These are phyloP conservation scores for Lysandra coridon DNA, from an alignment of 2,888 invertebrate genomes.

Conservation along the genomic window DNA sequence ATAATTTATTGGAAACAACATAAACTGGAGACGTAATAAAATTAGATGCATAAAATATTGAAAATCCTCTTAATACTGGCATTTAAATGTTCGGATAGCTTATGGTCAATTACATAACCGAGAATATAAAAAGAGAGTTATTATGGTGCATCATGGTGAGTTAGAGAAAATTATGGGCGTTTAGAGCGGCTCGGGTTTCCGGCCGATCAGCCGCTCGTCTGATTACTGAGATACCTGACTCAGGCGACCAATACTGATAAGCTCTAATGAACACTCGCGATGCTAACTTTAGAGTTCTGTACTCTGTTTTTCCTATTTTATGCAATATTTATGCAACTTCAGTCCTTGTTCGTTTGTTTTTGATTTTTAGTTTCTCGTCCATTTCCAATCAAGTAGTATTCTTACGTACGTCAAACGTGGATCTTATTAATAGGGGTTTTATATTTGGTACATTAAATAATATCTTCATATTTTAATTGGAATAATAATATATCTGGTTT, in stretches of 20 bases:
- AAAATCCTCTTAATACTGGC: background rate
- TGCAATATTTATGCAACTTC: too few species aligned
- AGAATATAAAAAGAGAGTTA: conserved; percentile 29
- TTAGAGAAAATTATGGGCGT: conserved; percentile 28
- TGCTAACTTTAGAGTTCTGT: conserved; percentile 38
- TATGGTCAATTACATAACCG: conserved; percentile 22
- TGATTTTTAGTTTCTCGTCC: too few species aligned
- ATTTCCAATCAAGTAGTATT: too few species aligned
- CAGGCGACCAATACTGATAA: conserved; percentile 42
- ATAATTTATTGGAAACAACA: conserved; percentile 6
- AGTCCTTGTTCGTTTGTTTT: too few species aligned
- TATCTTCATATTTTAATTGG: too few species aligned
- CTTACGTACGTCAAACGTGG: too few species aligned
- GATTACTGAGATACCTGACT: conserved; percentile 49
- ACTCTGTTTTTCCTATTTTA: too few species aligned
- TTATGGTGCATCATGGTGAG: conserved; percentile 23
- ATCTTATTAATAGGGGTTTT: too few species aligned
- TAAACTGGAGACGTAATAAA: background rate
- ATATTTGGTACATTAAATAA: too few species aligned
- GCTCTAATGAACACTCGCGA: conserved; percentile 40
- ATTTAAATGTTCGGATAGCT: conserved; percentile 18
- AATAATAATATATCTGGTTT: too few species aligned
- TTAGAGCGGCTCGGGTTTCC: conserved; percentile 57
- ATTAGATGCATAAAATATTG: conserved; percentile 1
- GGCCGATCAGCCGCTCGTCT: conserved; percentile 48